Evolutionary conservation across 1,140 invertebrate species (phyloP), one percentile per base, ranked within the genome.

Genomic region (Zaprionus taronus): DNA sequence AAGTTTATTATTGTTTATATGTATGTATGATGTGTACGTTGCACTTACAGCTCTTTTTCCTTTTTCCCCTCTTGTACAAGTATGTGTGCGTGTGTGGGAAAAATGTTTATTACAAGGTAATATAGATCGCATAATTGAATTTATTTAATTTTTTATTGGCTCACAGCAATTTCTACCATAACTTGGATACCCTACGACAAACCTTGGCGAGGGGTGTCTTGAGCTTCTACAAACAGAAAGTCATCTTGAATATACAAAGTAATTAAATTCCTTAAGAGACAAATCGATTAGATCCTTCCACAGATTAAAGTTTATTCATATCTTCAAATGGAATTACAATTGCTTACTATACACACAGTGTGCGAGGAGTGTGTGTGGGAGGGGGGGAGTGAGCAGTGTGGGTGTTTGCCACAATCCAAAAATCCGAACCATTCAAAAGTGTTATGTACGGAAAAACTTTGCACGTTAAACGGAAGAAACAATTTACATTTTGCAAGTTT

Each of bases 401-500:
- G 44, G 2, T 9, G 47, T n/a, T 49, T 22, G 9, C 20, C 47
- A 51, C 17, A 51, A 51, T 51, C 47, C 47, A 51, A 51, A 51
- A 51, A 51, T 51, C 47, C 47, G 47, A 51, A 22, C 22, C 47
- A 51, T 51, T 51, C 47, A 51, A 51, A 51, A 51, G 47, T 51
- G 47, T 51, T 51, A 24, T 51, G 47, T 51, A 51, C 20, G 47
- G 47, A 51, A 24, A 51, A 51, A 51, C 17, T 51, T 51, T 51
- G 1, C 47, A 51, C 47, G 47, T 51, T 51, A 51, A 51, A 51
- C 47, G 47, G 47, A 22, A 51, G 47, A 51, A 51, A 51, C 47
- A 51, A 51, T 51, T 51, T 51, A 51, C 47, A 51, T 51, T 51
- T 51, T 22, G n/a, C 47, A 51, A 51, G 47, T 51, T 51, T 51